Conservation (phyloP, 2,888 invertebrate species). For the Euplagia quadripunctaria region DNA sequence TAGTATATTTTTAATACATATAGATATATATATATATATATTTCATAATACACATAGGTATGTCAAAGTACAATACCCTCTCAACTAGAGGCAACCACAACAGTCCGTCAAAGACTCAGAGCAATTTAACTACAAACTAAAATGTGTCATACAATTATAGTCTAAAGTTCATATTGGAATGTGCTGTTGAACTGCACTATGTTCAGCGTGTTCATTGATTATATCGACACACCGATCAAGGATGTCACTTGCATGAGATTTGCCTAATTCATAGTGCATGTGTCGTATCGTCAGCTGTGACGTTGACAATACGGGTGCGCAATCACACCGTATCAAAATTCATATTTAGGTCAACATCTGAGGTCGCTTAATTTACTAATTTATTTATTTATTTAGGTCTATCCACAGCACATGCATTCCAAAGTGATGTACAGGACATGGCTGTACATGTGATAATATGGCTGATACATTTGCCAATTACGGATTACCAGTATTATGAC, state of each 20-base stretch:
- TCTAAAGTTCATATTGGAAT: conserved; percentile 13
- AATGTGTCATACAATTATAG: fast-evolving
- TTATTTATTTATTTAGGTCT: too few species aligned
- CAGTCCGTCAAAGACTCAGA: not conserved
- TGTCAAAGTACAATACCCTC: not conserved
- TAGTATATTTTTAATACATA: too few species aligned
- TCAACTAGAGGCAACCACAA: not conserved
- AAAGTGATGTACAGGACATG: too few species aligned
- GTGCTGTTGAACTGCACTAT: not conserved
- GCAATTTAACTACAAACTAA: not conserved
- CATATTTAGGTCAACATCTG: too few species aligned
- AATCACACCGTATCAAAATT: conserved; percentile 29
- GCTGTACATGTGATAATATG: too few species aligned
- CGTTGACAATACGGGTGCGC: conserved; percentile 14
- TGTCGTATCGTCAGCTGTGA: conserved; percentile 47
- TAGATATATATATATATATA: not conserved
- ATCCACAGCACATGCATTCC: too few species aligned
- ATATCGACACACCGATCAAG: conserved; percentile 51
- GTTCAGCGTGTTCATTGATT: conserved; percentile 43
- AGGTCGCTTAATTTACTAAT: too few species aligned
- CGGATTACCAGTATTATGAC: too few species aligned
- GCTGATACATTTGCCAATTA: too few species aligned
- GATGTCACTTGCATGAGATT: conserved; percentile 57
- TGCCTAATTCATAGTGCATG: conserved; percentile 57
- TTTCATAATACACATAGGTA: not conserved